These are phyloP conservation scores for Sitta carolinensis DNA, from an alignment of 2,797 vertebrate species.

Conservation along the genomic window DNA sequence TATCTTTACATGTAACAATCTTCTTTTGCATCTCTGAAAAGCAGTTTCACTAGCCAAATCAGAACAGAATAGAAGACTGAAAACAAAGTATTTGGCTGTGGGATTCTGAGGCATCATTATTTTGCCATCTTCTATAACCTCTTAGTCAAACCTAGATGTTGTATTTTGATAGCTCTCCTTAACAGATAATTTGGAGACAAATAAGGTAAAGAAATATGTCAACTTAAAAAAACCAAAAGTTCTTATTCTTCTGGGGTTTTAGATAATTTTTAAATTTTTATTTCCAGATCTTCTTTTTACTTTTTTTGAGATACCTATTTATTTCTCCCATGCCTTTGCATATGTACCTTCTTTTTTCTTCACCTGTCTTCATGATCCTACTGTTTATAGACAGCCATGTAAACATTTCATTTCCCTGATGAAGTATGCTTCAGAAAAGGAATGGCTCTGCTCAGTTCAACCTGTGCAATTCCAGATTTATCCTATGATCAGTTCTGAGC, in stretches of 20 bases:
- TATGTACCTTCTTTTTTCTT: neutral
- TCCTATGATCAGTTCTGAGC: neutral
- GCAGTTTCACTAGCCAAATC: neutral
- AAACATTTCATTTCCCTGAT: neutral
- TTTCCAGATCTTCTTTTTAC: neutral
- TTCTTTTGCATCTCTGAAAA: neutral
- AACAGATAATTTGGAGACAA: neutral
- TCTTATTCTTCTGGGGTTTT: neutral
- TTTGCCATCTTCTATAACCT: neutral
- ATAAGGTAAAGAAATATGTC: neutral
- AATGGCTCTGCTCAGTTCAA: neutral
- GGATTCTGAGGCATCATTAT: neutral
- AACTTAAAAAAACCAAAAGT: neutral
- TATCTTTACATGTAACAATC: neutral
- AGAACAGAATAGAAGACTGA: neutral
- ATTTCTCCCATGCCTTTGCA: neutral
- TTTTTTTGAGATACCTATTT: neutral
- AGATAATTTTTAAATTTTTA: neutral
- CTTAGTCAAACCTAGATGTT: neutral
- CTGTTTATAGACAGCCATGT: neutral
- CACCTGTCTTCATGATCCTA: neutral
- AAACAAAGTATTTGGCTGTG: neutral
- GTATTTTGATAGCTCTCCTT: neutral
- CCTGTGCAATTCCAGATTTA: neutral
- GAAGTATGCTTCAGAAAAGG: neutral